Conservation (phyloP, 2,888 invertebrate genomes). For the Perizoma flavofasciatum region DNA sequence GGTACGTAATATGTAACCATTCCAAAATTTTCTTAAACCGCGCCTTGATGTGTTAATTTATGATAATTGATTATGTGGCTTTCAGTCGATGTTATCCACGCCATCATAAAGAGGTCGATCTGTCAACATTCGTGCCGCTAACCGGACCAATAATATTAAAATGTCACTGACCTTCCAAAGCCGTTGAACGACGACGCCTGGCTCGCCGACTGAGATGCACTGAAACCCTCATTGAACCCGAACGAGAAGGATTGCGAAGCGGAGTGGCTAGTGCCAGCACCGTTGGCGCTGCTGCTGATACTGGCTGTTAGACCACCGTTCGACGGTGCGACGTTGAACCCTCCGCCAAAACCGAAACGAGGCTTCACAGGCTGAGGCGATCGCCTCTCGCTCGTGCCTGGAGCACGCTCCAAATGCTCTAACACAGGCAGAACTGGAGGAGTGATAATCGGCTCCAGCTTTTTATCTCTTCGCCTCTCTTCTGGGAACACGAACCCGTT, state of each 20-base stretch:
- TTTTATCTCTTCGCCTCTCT: conserved; percentile 61
- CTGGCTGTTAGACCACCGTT: conserved; percentile 74
- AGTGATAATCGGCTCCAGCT: conserved; percentile 73
- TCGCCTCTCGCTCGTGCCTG: conserved; percentile 68
- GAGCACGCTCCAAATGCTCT: conserved; percentile 79
- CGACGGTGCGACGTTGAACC: conserved; percentile 72
- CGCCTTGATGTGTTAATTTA: too few relatives aligned
- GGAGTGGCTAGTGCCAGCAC: conserved; percentile 71
- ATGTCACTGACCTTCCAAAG: conserved; percentile 71
- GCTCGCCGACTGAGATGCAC: conserved; percentile 78
- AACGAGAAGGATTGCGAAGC: conserved; percentile 78
- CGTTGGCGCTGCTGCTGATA: conserved; percentile 72
- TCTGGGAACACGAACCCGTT: conserved; percentile 71
- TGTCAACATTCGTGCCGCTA: conserved; percentile 30
- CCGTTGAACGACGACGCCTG: conserved; percentile 77
- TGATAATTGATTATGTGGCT: conserved; percentile 4
- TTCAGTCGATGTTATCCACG: not conserved
- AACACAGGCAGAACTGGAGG: conserved; percentile 78
- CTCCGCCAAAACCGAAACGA: conserved; percentile 67
- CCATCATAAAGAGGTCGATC: conserved; percentile 1
- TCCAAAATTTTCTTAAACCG: too few relatives aligned
- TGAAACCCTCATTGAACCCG: conserved; percentile 78
- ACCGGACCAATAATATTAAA: conserved; percentile 31
- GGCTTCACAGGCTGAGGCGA: conserved; percentile 54
- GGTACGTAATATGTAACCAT: too few relatives aligned